Percentiles rank a stretch among this genome's conserved stretches.
These are phyloP conservation scores for Odocoileus hemionus DNA, from an alignment of 2,113 vertebrate species.

Conservation along the genomic window DNA sequence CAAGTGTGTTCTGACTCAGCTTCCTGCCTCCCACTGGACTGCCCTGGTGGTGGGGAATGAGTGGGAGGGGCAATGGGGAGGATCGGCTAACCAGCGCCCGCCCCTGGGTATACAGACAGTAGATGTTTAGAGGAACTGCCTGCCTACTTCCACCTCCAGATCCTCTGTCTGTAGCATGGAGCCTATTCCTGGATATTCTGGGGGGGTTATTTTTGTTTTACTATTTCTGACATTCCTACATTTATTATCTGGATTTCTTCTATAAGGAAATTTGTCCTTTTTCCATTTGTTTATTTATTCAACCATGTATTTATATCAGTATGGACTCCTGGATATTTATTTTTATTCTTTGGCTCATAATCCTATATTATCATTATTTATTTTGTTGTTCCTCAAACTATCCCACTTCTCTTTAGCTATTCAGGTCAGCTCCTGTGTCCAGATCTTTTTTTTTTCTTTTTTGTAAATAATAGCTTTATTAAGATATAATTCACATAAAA, in stretches of 20 bases:
- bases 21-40: neutral
- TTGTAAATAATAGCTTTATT: neutral
- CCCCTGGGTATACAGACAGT: neutral
- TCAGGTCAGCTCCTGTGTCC: neutral
- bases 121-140: neutral
- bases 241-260: conserved; percentile 38
- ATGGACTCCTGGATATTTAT: neutral
- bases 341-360: conserved; percentile 37
- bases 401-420: neutral
- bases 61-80: neutral
- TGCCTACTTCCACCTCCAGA: neutral
- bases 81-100: neutral
- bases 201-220: neutral
- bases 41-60: neutral
- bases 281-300: conserved; percentile 22
- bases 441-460: neutral
- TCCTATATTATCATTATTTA: neutral
- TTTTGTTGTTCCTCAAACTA: conserved; percentile 27
- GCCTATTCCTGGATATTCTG: neutral
- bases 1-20: neutral
- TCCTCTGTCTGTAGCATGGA: neutral
- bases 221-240: neutral
- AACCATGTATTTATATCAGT: conserved; percentile 14
- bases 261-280: neutral
- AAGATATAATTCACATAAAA: neutral